Conservation (phyloP, 2,888 invertebrate genomes). For the Alentia gelatinosa region DNA sequence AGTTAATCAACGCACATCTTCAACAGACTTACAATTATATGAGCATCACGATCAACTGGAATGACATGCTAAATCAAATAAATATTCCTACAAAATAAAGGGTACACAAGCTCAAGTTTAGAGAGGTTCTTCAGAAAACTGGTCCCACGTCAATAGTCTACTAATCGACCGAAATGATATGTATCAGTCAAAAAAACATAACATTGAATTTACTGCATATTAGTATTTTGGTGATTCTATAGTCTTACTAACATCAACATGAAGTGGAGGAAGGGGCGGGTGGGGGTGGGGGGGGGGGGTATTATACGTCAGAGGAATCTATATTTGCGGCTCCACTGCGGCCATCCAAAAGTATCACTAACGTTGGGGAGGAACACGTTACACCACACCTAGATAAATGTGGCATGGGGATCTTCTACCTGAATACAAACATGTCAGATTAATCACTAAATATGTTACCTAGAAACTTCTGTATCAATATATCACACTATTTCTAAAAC, state of each 20-base stretch:
- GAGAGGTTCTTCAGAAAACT: neutral
- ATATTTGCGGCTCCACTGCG: neutral
- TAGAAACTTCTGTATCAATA: no score
- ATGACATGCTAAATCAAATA: no score
- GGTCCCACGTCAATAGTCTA: neutral
- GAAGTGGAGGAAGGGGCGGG: no score
- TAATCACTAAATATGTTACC: no score
- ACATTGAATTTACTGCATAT: neutral
- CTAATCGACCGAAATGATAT: neutral
- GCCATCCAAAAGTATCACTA: neutral
- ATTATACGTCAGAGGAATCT: neutral
- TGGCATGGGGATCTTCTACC: no score
- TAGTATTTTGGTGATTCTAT: neutral
- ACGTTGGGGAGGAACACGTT: neutral
- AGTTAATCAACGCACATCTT: no score
- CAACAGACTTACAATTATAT: no score
- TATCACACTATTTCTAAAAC: no score
- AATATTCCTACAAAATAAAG: neutral
- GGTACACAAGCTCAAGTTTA: neutral
- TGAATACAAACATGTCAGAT: no score
- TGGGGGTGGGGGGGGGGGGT: no score
- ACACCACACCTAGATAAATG: no score
- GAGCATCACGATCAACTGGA: no score
- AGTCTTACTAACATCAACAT: neutral
- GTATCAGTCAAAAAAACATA: neutral